phyloP scores from a whole-genome alignment of 1,140 invertebrate species.

The Drosophila cardini region DNA sequence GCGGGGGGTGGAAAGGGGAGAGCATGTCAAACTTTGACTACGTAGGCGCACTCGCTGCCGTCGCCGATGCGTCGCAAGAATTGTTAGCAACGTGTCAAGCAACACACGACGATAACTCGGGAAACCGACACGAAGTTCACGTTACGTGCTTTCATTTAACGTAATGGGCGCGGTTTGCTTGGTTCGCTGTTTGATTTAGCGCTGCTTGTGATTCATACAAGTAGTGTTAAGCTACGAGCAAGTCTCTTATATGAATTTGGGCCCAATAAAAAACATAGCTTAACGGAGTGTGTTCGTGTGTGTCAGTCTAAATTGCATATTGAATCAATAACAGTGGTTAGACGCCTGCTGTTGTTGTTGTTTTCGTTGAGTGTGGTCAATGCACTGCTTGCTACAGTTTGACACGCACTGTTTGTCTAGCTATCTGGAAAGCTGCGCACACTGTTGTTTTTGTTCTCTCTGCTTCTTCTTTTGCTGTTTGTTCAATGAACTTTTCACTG shows the following conservation, averaged over 20 bases:
- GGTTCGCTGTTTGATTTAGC: conserved; percentile 37
- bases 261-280: conserved; percentile 58
- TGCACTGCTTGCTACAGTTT: conserved; percentile 54
- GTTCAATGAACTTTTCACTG: conserved; percentile 36
- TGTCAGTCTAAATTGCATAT: conserved; percentile 23
- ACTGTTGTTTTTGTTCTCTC: background rate
- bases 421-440: conserved; percentile 13
- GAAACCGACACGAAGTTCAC: conserved; percentile 29
- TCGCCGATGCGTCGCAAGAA: conserved; percentile 14
- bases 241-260: conserved; percentile 43
- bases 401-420: conserved; percentile 12
- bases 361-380: conserved; percentile 25
- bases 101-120: conserved; percentile 41
- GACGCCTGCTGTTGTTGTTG: conserved; percentile 10
- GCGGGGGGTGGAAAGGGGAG: too few relatives aligned
- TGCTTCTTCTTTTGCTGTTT: background rate
- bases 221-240: conserved; percentile 18
- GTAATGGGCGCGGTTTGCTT: conserved; percentile 46
- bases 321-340: conserved; percentile 63
- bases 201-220: conserved; percentile 44
- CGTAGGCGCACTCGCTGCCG: conserved; percentile 30
- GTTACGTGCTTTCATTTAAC: conserved; percentile 29
- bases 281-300: conserved; percentile 13
- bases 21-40: conserved; percentile 41
- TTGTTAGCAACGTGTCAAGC: conserved; percentile 65